These are phyloP conservation scores for Hippocampus kuda DNA, from an alignment of 2,797 vertebrate genomes.

Conservation along the genomic window DNA sequence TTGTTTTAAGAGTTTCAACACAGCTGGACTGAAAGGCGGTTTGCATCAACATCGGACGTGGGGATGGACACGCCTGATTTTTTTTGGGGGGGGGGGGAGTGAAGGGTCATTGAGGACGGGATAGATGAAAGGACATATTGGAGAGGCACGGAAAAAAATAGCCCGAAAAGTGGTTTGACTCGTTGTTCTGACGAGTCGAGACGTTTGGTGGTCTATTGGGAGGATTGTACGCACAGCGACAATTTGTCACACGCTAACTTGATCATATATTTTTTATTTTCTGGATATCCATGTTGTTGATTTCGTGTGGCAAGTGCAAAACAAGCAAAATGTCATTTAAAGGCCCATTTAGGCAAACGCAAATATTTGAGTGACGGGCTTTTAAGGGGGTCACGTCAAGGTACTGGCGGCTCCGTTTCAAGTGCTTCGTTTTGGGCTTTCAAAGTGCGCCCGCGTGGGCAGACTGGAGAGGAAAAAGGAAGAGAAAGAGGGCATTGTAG, in stretches of 20 bases:
- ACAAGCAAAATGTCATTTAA: slow-evolving; percentile 1
- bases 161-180: not conserved
- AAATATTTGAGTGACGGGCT: slow-evolving; percentile 46
- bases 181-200: too few relatives aligned
- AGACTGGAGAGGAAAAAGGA: slow-evolving; percentile 1
- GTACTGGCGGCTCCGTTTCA: slow-evolving; percentile 42
- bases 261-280: not conserved
- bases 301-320: not conserved
- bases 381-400: slow-evolving; percentile 47
- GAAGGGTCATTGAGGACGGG: slow-evolving; percentile 2
- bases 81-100: not conserved
- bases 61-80: not conserved
- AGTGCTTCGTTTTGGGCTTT: slow-evolving; percentile 33
- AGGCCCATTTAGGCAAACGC: slow-evolving; percentile 23
- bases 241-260: not conserved
- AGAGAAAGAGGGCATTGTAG: slow-evolving; percentile 1
- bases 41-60: slow-evolving; percentile 5
- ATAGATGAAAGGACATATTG: slow-evolving; percentile 11
- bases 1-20: slow-evolving; percentile 41
- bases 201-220: too few relatives aligned
- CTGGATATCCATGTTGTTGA: not conserved
- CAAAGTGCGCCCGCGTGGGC: slow-evolving; percentile 27
- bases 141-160: slow-evolving; percentile 7
- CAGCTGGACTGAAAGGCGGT: slow-evolving; percentile 34
- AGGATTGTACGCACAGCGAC: too few relatives aligned